A percentile compares a stretch with the other conserved stretches of the same genome.
Conservation (phyloP, 2,888 invertebrate species). For the Torymus tubicola region DNA sequence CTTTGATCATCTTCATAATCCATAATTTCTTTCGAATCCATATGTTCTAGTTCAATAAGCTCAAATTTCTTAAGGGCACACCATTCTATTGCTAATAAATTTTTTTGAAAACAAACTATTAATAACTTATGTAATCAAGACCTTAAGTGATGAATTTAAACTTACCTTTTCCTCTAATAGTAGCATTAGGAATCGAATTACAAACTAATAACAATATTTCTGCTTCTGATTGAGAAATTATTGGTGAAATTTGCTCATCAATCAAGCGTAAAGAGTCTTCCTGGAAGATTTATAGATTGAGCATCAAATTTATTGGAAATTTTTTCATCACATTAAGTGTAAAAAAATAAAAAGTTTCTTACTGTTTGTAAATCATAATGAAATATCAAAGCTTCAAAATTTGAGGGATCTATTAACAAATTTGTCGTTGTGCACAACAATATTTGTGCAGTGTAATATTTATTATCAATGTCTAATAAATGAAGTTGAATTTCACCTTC, state of each 20-base stretch:
- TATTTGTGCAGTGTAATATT: slow-evolving; percentile 84
- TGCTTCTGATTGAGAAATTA: slow-evolving; percentile 64
- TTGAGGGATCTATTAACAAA: slow-evolving; percentile 76
- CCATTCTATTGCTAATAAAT: slow-evolving; percentile 80
- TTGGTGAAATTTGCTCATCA: slow-evolving; percentile 66
- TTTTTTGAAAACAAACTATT: slow-evolving; percentile 15
- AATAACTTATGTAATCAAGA: slow-evolving; percentile 13
- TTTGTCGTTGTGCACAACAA: slow-evolving; percentile 78
- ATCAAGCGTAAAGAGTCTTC: slow-evolving; percentile 64
- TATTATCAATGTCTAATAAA: slow-evolving; percentile 82
- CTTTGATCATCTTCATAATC: slow-evolving; percentile 78
- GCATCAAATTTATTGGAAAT: no score
- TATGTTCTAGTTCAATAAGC: slow-evolving; percentile 80
- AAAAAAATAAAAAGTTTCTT: slow-evolving; percentile 42
- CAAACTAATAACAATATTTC: slow-evolving; percentile 70
- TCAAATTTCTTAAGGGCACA: slow-evolving; percentile 84
- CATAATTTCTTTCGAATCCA: slow-evolving; percentile 72
- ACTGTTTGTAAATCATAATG: slow-evolving; percentile 80
- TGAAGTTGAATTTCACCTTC: slow-evolving; percentile 72
- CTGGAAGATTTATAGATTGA: slow-evolving; percentile 62
- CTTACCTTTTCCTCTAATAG: slow-evolving; percentile 76
- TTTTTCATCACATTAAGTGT: not conserved
- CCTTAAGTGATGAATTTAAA: slow-evolving; percentile 11
- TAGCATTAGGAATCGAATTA: slow-evolving; percentile 71
- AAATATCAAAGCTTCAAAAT: slow-evolving; percentile 81